phyloP scores from a whole-genome alignment of 2,797 vertebrate species.

The Oryzias sinensis region DNA sequence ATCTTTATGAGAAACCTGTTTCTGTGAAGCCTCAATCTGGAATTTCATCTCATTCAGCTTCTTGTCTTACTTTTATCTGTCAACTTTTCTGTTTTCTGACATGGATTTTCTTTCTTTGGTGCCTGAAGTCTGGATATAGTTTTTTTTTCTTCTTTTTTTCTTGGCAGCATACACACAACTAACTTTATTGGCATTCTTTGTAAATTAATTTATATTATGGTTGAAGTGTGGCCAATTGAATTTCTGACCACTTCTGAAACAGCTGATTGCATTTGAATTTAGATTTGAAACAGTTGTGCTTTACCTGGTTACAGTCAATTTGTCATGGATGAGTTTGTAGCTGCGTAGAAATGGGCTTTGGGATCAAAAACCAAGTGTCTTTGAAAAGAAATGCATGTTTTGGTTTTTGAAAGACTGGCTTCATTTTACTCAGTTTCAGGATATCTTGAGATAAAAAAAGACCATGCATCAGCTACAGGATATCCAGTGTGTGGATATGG shows the following conservation, averaged over 20 bases:
- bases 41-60: slow-evolving; percentile 8
- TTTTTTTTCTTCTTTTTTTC: not conserved
- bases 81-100: slow-evolving; percentile 28
- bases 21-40: slow-evolving; percentile 5
- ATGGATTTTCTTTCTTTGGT: slow-evolving; percentile 11
- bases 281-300: slow-evolving; percentile 28
- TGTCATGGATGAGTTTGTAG: slow-evolving; percentile 2
- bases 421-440: slow-evolving; percentile 13
- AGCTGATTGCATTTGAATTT: slow-evolving; percentile 31
- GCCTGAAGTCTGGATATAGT: slow-evolving; percentile 16
- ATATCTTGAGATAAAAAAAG: not conserved
- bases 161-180: slow-evolving; percentile 1
- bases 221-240: slow-evolving; percentile 31
- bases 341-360: not conserved
- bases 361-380: slow-evolving; percentile 21
- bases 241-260: slow-evolving; percentile 43
- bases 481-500: too few relatives aligned
- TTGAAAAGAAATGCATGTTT: slow-evolving; percentile 17
- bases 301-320: slow-evolving; percentile 32
- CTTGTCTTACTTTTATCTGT: slow-evolving; percentile 30
- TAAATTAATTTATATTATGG: slow-evolving; percentile 37
- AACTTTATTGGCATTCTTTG: slow-evolving; percentile 36
- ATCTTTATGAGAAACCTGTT: slow-evolving; percentile 10
- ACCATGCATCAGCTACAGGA: too few relatives aligned
- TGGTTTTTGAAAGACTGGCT: slow-evolving; percentile 28